Base-by-base conservation (phyloP, 2,797 vertebrate species). In the Chiroxiphia lanceolata region DNA sequence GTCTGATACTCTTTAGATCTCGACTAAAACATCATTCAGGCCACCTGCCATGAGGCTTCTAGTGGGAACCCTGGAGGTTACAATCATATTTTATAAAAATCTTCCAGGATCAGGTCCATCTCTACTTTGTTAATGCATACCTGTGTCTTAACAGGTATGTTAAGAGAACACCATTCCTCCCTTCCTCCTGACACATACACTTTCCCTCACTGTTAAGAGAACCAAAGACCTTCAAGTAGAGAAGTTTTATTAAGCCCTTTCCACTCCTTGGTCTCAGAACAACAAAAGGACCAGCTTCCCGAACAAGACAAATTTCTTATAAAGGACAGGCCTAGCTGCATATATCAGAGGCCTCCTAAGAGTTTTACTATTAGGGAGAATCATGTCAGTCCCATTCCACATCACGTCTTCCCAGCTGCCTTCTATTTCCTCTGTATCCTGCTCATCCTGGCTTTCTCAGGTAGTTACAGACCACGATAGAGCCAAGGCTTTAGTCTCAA, bases 121-220 rank as follows among this genome's bases (percentile, higher is more conserved):
- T 80, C 63, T 68, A 54, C 23, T 89, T 65, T 72, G 33, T 38
- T 38, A 38, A 72, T 29, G 69, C 1, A 23, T 1, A 10, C 12
- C 25, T 51, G 25, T 48, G 34, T 31, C 26, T 50, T 38, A 29
- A 64, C 15, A 67, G 0, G 2, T 6, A 69, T 1, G 18, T 45
- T 60, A 88, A 59, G 15, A 83, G 42, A 90, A 83, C 3, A 15
- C 8, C 47, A 72, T 50, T 77, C 17, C n/a, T 33, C 29, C 61
- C 10, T 50, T 77, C 17, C n/a, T 33, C 29, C 61, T 9, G 5
- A 68, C 19, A 48, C 0, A 0, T 54, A 44, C 33, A 14, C 31
- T 48, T 51, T 45, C 9, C 50, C 72, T 83, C 15, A 6, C 23
- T 34, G 7, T 47, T 64, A 65, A 42, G 22, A 29, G 33, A 71